Percentiles rank a stretch among this genome's conserved stretches.
Conservation (phyloP, 2,888 invertebrate species). For the Sphaerophoria taeniata region DNA sequence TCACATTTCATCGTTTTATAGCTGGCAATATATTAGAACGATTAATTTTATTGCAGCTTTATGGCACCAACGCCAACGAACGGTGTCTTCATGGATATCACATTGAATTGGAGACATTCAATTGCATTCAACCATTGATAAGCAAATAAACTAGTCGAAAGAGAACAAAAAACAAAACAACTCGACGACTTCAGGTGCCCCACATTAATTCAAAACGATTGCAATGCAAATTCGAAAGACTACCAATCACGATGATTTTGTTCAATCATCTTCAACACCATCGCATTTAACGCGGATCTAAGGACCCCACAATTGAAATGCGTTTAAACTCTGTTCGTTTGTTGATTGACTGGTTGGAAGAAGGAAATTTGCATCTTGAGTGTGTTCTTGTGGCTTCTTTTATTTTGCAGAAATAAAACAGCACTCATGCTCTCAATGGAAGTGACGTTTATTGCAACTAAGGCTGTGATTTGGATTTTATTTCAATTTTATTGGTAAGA, state of each 20-base stretch:
- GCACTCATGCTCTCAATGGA: constrained; percentile 18
- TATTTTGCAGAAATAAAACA: neutral
- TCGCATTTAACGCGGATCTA: neutral
- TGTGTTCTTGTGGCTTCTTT: neutral
- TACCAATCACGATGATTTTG: constrained; percentile 40
- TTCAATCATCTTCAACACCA: constrained; percentile 21
- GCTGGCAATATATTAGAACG: constrained; percentile 15
- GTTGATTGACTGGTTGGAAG: neutral
- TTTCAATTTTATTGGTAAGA: constrained; percentile 8
- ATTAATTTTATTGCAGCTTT: constrained; percentile 18
- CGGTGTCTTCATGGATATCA: too few species aligned
- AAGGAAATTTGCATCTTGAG: constrained; percentile 53
- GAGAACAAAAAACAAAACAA: neutral
- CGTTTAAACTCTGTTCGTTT: neutral
- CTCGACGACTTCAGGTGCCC: constrained; percentile 25
- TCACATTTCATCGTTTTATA: constrained; percentile 57
- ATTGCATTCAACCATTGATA: neutral
- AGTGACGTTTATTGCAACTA: constrained; percentile 2
- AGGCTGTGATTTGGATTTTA: constrained; percentile 34
- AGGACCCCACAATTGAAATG: constrained; percentile 32
- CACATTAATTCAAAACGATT: constrained; percentile 53
- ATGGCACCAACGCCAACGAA: neutral
- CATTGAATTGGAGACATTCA: neutral
- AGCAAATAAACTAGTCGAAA: neutral
- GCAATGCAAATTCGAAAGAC: constrained; percentile 40